These are phyloP conservation scores for Brenthis hecate DNA, from an alignment of 2,888 invertebrate genomes.

Conservation along the genomic window DNA sequence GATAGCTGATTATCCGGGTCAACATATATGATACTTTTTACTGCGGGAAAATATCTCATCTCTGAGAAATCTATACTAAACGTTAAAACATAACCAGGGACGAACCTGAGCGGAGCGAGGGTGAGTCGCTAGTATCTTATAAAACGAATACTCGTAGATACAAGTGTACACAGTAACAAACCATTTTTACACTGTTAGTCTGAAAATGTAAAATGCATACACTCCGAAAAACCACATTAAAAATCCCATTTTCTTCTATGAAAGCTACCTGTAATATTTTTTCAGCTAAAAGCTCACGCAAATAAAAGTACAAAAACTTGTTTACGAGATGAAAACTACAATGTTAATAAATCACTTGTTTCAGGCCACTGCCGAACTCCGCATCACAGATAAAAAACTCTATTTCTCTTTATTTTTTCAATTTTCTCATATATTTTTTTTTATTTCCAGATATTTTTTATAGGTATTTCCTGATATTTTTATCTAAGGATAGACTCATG, in stretches of 20 bases:
- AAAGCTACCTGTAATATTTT: conserved; percentile 15
- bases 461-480: no score
- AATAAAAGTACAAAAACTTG: conserved; percentile 31
- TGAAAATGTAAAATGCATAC: conserved; percentile 13
- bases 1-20: no score
- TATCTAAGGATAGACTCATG: no score
- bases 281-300: conserved; percentile 26
- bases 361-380: conserved; percentile 76
- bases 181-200: conserved; percentile 6
- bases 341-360: conserved; percentile 45
- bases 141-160: not conserved
- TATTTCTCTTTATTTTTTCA: conserved; percentile 36
- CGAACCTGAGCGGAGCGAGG: no score
- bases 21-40: no score
- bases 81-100: no score
- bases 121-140: no score
- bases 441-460: no score
- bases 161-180: not conserved
- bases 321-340: conserved; percentile 27
- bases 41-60: no score
- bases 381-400: conserved; percentile 65
- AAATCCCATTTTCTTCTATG: conserved; percentile 21
- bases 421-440: conserved; percentile 30
- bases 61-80: no score
- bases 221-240: conserved; percentile 18